Base-by-base conservation (phyloP, 2,797 vertebrate genomes). In the Cryptoprocta ferox region DNA sequence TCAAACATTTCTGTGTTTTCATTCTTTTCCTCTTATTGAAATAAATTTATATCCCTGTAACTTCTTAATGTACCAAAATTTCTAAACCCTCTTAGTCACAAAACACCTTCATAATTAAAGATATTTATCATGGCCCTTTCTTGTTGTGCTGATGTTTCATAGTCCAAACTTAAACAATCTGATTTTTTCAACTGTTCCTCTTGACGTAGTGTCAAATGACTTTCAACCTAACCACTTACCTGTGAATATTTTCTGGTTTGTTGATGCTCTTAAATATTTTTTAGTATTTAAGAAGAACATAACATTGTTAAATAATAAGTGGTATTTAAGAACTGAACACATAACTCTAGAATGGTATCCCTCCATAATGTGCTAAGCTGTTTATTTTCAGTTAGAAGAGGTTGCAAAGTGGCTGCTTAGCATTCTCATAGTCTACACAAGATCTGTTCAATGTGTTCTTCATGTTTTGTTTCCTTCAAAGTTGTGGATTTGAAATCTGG, bases 1-100 rank as follows among this genome's bases (percentile, higher is more conserved):
- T 83, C 26, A 91, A 50, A 82, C 16, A 30, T 32, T 73, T 66
- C 68, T 94, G 56, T 30, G 12, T 91, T 97, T 93, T 65, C 91
- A 94, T 66, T 91, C 26, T 53, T 92, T 93, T 90, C 75, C 59
- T 88, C 42, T 75, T 89, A 80, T 53, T 92, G 18, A 79, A 37
- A 19, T 92, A 79, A 93, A 79, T 86, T 75, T 89, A 3, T 65
- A 21, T 76, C 48, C 61, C 32, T 87, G 18, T 56, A 92, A 75
- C 39, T 94, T 93, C 39, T 73, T 87, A 42, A 94, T 7, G 68
- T 63, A 45, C 10, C 50, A 28, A 50, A 61, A 80, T 79, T 83
- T 97, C 50, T 75, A 84, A 95, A 85, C 50, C 6, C 53, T 93
- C 9, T 79, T 87, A 71, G 26, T 14, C 35, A 53, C 80, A 65